Evolutionary conservation across 2,113 vertebrate species (phyloP).

Genomic region (Tonatia bakeri): DNA sequence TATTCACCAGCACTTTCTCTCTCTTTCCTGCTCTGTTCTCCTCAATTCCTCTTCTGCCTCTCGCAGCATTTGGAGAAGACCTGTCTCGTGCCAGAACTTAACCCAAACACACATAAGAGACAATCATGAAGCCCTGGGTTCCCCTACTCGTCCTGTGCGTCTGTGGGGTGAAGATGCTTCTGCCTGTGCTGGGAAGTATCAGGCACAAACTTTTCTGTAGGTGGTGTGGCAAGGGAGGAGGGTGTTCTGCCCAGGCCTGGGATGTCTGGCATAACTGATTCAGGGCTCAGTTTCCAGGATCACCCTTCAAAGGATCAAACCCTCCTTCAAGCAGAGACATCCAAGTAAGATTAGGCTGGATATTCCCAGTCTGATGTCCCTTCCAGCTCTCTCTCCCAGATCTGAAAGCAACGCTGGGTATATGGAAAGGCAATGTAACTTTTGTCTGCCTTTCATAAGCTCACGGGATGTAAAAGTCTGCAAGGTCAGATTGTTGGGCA

Average conservation of each 20-base stretch:
- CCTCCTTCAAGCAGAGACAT: neutral
- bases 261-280: neutral
- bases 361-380: neutral
- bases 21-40: neutral
- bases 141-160: neutral
- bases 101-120: neutral
- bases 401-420: neutral
- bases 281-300: neutral
- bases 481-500: neutral
- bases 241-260: neutral
- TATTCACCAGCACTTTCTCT: neutral
- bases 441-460: neutral
- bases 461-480: neutral
- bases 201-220: fast-evolving
- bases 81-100: neutral
- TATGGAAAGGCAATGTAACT: neutral
- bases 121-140: neutral
- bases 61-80: neutral
- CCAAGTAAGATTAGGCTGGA: neutral
- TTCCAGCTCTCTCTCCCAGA: neutral
- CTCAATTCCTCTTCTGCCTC: neutral
- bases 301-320: neutral
- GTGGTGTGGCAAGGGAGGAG: neutral
- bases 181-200: neutral
- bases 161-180: neutral